Conservation (phyloP, 2,113 vertebrate genomes). For the Reinhardtius hippoglossoides region DNA sequence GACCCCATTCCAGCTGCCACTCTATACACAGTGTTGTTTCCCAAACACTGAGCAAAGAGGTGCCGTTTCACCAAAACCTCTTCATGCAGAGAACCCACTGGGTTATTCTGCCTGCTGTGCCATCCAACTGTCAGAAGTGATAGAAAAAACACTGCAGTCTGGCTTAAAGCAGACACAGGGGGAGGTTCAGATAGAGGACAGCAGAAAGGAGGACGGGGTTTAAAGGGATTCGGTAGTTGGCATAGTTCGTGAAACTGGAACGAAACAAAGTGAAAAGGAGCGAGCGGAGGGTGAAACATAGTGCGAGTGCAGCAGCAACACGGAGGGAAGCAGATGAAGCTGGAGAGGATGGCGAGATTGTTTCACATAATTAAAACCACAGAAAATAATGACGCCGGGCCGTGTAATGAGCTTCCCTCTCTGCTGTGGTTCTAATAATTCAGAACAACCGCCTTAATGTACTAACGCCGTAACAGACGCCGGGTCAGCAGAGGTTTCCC, state of each 20-base stretch:
- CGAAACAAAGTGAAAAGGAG: conserved; percentile 44
- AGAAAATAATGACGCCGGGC: conserved; percentile 47
- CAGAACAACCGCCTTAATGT: conserved; percentile 58
- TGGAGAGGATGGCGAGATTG: conserved; percentile 26
- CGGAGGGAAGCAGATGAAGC: conserved; percentile 14
- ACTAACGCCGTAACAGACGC: conserved; percentile 44
- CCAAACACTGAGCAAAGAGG: conserved; percentile 5
- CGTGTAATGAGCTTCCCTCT: conserved; percentile 57
- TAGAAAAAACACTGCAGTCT: conserved; percentile 35
- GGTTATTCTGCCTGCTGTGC: conserved; percentile 39
- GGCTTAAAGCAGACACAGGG: conserved; percentile 37
- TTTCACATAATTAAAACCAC: conserved; percentile 66
- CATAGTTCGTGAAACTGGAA: conserved; percentile 51
- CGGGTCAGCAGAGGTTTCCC: conserved; percentile 36
- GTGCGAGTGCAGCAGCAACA: conserved; percentile 10
- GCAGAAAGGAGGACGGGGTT: conserved; percentile 44
- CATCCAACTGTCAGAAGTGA: conserved; percentile 47
- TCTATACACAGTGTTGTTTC: neutral
- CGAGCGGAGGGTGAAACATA: conserved; percentile 55
- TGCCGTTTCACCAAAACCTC: conserved; percentile 5
- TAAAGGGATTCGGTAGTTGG: conserved; percentile 49
- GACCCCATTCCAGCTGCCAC: neutral
- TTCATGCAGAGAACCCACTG: conserved; percentile 12
- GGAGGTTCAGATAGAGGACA: conserved; percentile 63
- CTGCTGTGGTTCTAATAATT: conserved; percentile 49